Percentiles rank a stretch among this genome's conserved stretches.
These are phyloP conservation scores for Propithecus deckenii DNA, from an alignment of 2,797 vertebrate genomes.

Conservation along the genomic window DNA sequence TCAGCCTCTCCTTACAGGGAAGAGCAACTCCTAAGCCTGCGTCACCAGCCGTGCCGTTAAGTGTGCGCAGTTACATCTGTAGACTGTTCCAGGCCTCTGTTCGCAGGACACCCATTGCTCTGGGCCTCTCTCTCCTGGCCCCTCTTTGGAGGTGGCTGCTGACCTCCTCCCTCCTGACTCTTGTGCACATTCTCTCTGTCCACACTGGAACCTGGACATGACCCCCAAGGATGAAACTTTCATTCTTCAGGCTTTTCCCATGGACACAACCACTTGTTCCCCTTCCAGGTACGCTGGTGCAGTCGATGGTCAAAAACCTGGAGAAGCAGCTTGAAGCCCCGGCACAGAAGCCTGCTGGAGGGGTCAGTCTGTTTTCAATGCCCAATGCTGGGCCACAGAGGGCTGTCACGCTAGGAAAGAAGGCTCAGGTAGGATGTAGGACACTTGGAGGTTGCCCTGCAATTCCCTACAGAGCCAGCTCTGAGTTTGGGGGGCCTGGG, in stretches of 20 bases:
- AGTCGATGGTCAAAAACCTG: slow-evolving; percentile 73
- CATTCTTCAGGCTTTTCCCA: accelerated
- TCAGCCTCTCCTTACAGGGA: not conserved
- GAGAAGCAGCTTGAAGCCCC: slow-evolving; percentile 74
- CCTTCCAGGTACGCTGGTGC: slow-evolving; percentile 77
- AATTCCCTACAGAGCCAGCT: not conserved
- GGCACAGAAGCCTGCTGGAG: slow-evolving; percentile 64
- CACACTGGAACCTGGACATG: not conserved
- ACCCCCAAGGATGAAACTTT: not conserved
- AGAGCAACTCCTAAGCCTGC: not conserved
- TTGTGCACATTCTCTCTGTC: not conserved
- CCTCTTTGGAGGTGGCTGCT: not conserved
- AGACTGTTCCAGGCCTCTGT: not conserved
- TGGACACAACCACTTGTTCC: not conserved
- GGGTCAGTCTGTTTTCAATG: slow-evolving; percentile 66
- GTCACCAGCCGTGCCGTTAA: accelerated
- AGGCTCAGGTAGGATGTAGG: slow-evolving; percentile 51
- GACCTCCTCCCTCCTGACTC: not conserved
- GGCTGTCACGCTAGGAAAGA: not conserved
- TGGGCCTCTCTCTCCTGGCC: not conserved
- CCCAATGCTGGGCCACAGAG: not conserved
- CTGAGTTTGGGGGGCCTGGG: not conserved
- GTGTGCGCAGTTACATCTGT: not conserved
- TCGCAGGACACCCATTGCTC: accelerated
- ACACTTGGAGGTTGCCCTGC: not conserved